phyloP scores from a whole-genome alignment of 2,888 invertebrate species.

The Zaprionus lineosus region DNA sequence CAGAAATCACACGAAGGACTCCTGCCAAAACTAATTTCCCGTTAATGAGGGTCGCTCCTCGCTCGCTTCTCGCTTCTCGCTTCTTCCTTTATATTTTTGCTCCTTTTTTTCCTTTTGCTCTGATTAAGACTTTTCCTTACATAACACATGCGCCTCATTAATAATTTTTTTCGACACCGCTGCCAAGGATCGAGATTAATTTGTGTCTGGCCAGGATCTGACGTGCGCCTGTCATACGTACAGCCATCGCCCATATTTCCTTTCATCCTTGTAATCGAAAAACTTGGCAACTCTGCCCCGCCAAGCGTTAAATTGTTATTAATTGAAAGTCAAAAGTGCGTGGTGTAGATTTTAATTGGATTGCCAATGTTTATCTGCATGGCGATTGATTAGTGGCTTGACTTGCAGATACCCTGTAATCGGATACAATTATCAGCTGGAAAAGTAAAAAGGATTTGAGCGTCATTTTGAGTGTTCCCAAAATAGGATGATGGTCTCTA shows the following conservation, averaged over 20 bases:
- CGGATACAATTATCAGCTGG: no score
- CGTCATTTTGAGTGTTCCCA: no score
- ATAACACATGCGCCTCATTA: conserved; percentile 72
- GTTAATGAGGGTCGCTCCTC: conserved; percentile 76
- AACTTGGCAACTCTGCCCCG: conserved; percentile 43
- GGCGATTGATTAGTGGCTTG: conserved; percentile 39
- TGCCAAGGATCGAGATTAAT: conserved; percentile 71
- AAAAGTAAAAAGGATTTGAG: no score
- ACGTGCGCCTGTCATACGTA: conserved; percentile 72
- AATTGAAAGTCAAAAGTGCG: conserved; percentile 75
- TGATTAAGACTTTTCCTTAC: conserved; percentile 59
- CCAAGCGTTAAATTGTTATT: conserved; percentile 80
- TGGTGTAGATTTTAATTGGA: conserved; percentile 67
- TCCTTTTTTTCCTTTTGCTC: conserved; percentile 14
- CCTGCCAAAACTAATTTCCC: conserved; percentile 78
- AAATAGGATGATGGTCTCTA: no score
- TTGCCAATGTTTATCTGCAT: conserved; percentile 41
- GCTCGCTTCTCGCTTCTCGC: no score
- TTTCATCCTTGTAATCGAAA: conserved; percentile 62
- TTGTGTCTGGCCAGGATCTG: conserved; percentile 60
- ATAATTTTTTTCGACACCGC: conserved; percentile 60
- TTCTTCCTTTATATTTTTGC: conserved; percentile 15
- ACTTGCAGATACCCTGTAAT: no score
- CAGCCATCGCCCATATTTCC: conserved; percentile 41
- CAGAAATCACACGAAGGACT: conserved; percentile 41